Base-by-base conservation (phyloP, 2,888 invertebrate species). In the Heliconius cydno region DNA sequence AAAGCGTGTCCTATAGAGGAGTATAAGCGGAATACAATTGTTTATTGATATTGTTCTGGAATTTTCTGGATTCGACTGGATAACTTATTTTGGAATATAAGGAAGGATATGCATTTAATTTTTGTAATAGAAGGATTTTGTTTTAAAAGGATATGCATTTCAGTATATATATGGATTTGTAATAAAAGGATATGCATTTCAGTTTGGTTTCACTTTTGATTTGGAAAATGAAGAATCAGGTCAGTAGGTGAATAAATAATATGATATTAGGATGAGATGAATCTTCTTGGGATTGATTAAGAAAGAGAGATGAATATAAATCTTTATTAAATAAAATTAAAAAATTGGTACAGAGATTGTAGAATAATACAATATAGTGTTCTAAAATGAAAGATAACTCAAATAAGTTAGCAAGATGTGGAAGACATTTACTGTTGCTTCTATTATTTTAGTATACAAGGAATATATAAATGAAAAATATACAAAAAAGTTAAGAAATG, bases 1-100 rank as follows among this genome's bases (percentile, higher is more conserved):
- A 34, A 73, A 60, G 34, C 57, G 73, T 57, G 72, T 73, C 73
- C 34, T 60, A 73, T 60, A 73, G 57, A 73, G 73, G 60, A 73
- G 34, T 34, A n/a, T 57, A 12, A 60, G 60, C 30, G 15, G 57
- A 60, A 60, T 73, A 73, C 22, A 60, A 73, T 57, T 73, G 34
- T 34, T 73, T 34, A 46, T 60, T 25, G 5, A n/a, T 73, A 73
- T 57, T 9, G 9, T 60, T 73, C 34, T 73, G 73, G 73, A 41
- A 25, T 46, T 3, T 25, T 70, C 3, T 70, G 25, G 41, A 67
- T 41, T 70, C 25, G n/a, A 41, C 25, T 41, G 70, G 68, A 70
- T 41, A 19, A 15, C 25, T 70, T 25, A 38, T n/a, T 41, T 70
- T 70, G 68, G 41, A 38, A 70, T 41, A 41, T 25, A 46, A 25